phyloP scores from a whole-genome alignment of 1,140 invertebrate genomes.

The Calephelis virginiensis region DNA sequence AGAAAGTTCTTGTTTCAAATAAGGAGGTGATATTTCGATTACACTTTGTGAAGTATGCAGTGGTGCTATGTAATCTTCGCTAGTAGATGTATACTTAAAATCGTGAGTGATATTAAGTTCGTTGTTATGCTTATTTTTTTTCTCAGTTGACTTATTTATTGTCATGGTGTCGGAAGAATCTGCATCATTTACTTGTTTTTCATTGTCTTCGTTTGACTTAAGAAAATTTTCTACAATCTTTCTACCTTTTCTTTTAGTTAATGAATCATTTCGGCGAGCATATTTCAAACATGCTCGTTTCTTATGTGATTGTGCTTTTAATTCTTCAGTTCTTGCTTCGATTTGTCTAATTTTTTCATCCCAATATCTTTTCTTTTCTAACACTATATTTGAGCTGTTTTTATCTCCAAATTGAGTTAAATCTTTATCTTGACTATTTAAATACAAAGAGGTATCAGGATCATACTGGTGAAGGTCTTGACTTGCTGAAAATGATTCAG shows the following conservation, averaged over 20 bases:
- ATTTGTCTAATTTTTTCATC: constrained; percentile 72
- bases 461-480: constrained; percentile 51
- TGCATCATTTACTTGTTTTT: constrained; percentile 19
- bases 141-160: constrained; percentile 10
- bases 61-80: not conserved
- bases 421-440: constrained; percentile 18
- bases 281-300: constrained; percentile 53
- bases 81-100: not conserved
- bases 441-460: no score
- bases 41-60: not conserved
- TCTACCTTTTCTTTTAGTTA: constrained; percentile 68
- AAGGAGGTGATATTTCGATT: constrained; percentile 30
- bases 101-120: not conserved
- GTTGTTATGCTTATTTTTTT: constrained; percentile 7
- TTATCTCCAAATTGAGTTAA: constrained; percentile 55
- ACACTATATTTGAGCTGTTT: constrained; percentile 58
- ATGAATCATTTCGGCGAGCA: constrained; percentile 65
- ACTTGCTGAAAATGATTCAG: constrained; percentile 78
- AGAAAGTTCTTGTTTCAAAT: constrained; percentile 59
- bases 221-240: constrained; percentile 69
- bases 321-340: constrained; percentile 63
- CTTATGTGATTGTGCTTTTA: constrained; percentile 49
- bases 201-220: constrained; percentile 42
- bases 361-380: constrained; percentile 77
- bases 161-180: not conserved